Conservation (phyloP, 2,113 vertebrate genomes). For the Prionailurus viverrinus region DNA sequence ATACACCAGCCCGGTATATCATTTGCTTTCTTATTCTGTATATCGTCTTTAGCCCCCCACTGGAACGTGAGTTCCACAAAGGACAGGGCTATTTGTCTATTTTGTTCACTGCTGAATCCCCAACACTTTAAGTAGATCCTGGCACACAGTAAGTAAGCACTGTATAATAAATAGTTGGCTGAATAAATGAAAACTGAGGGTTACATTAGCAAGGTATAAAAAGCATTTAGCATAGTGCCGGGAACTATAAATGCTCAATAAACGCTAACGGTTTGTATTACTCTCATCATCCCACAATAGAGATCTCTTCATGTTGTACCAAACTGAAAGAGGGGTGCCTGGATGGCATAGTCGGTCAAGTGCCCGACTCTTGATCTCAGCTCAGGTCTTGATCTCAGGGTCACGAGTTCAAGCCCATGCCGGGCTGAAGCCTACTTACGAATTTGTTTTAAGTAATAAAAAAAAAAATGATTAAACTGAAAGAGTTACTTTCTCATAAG, state of each 20-base stretch:
- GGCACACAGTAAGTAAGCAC: neutral
- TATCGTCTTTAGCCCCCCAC: neutral
- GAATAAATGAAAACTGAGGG: conserved; percentile 50
- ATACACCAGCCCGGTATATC: neutral
- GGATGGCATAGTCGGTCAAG: no score
- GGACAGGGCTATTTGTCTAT: neutral
- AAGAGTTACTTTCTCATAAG: conserved; percentile 50
- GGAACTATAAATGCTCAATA: conserved; percentile 20
- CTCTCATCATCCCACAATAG: conserved; percentile 27
- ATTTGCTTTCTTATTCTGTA: conserved; percentile 9
- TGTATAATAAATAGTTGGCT: conserved; percentile 25
- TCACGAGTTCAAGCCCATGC: no score
- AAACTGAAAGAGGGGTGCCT: neutral
- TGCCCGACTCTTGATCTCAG: no score
- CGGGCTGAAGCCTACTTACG: no score
- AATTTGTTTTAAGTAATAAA: no score
- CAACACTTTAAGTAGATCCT: neutral
- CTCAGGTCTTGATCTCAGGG: no score
- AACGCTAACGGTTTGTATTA: neutral
- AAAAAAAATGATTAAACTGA: neutral
- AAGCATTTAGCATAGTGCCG: conserved; percentile 38
- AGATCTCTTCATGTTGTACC: conserved; percentile 50
- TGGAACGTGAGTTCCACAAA: neutral
- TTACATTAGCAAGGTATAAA: conserved; percentile 52
- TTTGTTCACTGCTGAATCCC: conserved; percentile 1